Evolutionary conservation across 1,140 invertebrate species (phyloP), one percentile per base, ranked within the genome.

Genomic region (Heliconius eleuchia): DNA sequence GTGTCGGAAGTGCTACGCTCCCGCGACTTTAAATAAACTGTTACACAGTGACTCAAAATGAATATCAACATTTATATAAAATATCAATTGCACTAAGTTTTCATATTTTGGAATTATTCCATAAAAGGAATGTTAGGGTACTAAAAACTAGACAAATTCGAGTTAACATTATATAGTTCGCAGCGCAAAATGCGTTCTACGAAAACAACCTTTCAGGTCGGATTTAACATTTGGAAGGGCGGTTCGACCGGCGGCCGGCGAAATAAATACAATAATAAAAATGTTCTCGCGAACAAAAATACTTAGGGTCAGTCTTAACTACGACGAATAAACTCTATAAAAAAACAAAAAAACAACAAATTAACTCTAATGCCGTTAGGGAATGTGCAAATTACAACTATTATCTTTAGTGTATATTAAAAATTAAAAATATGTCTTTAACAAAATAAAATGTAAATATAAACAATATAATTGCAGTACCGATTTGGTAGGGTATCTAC

Each of bases 321-420:
- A 92, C 86, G 76, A 87, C 82, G 85, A 52, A 90, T 91, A 92
- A 91, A 94, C 89, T 92, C 87, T 92, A 91, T 88, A 92, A 19
- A 52, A 52, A 52, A 18, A 19, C 91, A 87, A 86, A 91, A 91
- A 92, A 90, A 89, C 90, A 93, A 94, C 92, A 93, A 92, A 90
- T 87, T 88, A 89, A 85, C 83, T 74, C 89, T 90, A 92, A 89
- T 84, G 88, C 91, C 92, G 88, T 91, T 88, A 89, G 91, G 92
- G 92, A 94, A 94, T 94, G 92, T 94, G 92, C 91, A 91, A 84
- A 86, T 92, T 93, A 92, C 78, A 85, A 85, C 92, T 93, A 92
- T 83, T 82, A 83, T 86, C 83, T 91, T 86, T 89, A 89, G 87
- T 89, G 88, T 91, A 92, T 88, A 91, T 89, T 88, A 89, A 91